Base-by-base conservation (phyloP, 2,113 vertebrate species). In the Regulus satrapa region DNA sequence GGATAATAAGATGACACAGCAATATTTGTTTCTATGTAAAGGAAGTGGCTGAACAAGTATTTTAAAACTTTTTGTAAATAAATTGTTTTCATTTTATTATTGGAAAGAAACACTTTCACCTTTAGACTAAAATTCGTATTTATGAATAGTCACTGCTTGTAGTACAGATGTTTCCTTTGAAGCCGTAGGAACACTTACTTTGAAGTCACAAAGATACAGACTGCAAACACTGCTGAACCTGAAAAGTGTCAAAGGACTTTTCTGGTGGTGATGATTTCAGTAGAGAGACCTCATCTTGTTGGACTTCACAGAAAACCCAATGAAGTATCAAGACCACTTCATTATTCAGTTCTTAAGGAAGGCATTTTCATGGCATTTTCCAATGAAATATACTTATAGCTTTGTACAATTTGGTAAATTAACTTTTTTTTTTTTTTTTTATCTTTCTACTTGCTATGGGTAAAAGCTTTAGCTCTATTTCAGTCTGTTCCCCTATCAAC, bases 11-110 rank as follows among this genome's bases (percentile, higher is more conserved):
- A 85, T 52, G 78, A 40, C 36, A 68, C 3, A 74, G 41, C n/a
- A 92, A 73, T 63, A 86, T 92, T 59, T 95, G 36, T 92, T 94
- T 85, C 55, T 61, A 7, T 62, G 66, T 86, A 88, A 94, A 86
- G 72, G 18, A 92, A 95, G 94, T 80, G 20, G 38, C n/a, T 68
- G 19, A 76, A 45, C 32, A 92, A 83, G 26, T 75, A 94, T 82
- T 95, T 61, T 63, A 89, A 81, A 26, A 86, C 15, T 18, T 62
- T 46, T 8, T 41, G 32, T 78, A 74, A 94, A 94, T 88, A 88
- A 71, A 3, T 56, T 12, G 24, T 66, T 93, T 85, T 89, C 25
- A 76, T 77, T 71, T 96, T 91, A 77, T 88, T 78, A 68, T 61
- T 73, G 25, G 55, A 91, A 74, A 90, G 59, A 91, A 94, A n/a